phyloP scores from a whole-genome alignment of 2,888 invertebrate species.

The Ligdia adustata region DNA sequence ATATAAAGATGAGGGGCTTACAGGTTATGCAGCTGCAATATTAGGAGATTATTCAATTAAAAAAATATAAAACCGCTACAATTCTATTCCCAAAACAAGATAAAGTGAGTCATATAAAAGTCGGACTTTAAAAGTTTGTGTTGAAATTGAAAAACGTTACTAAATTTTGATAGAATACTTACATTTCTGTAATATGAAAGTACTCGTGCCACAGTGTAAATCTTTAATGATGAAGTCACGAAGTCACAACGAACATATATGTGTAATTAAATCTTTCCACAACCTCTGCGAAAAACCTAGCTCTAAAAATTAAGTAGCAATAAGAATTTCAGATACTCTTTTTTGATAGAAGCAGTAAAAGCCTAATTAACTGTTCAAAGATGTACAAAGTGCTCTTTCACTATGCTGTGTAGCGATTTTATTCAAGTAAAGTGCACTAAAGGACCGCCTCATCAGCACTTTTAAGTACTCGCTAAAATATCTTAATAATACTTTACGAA shows the following conservation, averaged over 20 bases:
- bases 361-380: neutral
- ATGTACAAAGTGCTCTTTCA: slow-evolving; percentile 4
- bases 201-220: too few relatives aligned
- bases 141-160: too few relatives aligned
- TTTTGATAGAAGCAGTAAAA: slow-evolving; percentile 1
- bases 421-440: slow-evolving; percentile 6
- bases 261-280: too few relatives aligned
- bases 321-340: too few relatives aligned
- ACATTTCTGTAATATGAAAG: too few relatives aligned
- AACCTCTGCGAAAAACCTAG: too few relatives aligned
- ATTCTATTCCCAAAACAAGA: neutral
- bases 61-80: neutral
- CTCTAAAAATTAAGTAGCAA: too few relatives aligned
- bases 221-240: too few relatives aligned
- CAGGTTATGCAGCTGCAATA: slow-evolving; percentile 12
- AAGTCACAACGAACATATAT: too few relatives aligned
- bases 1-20: slow-evolving; percentile 1
- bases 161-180: too few relatives aligned
- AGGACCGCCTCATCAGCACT: neutral
- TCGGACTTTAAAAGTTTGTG: too few relatives aligned
- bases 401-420: neutral
- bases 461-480: neutral
- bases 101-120: too few relatives aligned
- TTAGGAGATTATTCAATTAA: slow-evolving; percentile 1
- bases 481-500: neutral